These are phyloP conservation scores for Drosophila parthenogenetica DNA, from an alignment of 2,888 invertebrate species.

Conservation along the genomic window DNA sequence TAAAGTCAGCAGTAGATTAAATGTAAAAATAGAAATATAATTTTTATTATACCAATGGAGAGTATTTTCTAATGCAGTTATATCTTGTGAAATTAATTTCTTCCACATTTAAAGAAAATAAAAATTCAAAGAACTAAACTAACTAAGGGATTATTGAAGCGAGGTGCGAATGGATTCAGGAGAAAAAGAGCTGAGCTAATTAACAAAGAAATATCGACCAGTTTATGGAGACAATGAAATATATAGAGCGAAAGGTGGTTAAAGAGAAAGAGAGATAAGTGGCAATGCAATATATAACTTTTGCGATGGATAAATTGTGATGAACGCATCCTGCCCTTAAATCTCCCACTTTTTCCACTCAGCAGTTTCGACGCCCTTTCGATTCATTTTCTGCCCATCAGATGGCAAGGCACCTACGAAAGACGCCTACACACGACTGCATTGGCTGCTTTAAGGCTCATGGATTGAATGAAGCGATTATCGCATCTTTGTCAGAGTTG, in stretches of 20 bases:
- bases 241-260: background rate
- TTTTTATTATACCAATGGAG: too few species aligned
- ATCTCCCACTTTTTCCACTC: background rate
- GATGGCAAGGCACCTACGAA: slow-evolving; percentile 17
- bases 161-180: slow-evolving; percentile 8
- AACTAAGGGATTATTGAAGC: slow-evolving; percentile 18
- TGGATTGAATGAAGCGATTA: slow-evolving; percentile 76
- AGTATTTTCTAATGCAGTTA: too few species aligned
- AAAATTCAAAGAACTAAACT: background rate
- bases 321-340: slow-evolving; percentile 11
- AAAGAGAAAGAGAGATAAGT: background rate
- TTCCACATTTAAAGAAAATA: background rate
- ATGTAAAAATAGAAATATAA: too few species aligned
- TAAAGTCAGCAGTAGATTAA: too few species aligned
- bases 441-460: slow-evolving; percentile 64
- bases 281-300: slow-evolving; percentile 10
- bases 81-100: too few species aligned
- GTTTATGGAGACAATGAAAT: background rate
- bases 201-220: slow-evolving; percentile 18
- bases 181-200: slow-evolving; percentile 7
- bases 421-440: slow-evolving; percentile 35
- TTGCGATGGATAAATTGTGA: slow-evolving; percentile 32
- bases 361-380: background rate
- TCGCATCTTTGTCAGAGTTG: slow-evolving; percentile 79
- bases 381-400: slow-evolving; percentile 16